phyloP scores from a whole-genome alignment of 2,888 invertebrate species.

The Dinocampus coccinellae region DNA sequence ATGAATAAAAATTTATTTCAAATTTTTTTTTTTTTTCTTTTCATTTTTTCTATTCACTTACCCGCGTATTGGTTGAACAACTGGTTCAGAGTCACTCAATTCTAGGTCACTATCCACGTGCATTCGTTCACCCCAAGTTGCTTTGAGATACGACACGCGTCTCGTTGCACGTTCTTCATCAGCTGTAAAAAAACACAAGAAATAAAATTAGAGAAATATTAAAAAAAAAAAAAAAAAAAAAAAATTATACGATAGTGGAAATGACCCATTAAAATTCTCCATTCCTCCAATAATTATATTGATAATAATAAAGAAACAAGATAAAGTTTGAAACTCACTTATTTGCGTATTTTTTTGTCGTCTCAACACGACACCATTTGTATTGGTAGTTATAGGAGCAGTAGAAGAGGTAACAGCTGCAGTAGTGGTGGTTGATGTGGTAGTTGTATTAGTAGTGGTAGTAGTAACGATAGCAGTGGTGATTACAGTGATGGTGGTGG shows the following conservation, averaged over 20 bases:
- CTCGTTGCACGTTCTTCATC: constrained; percentile 90
- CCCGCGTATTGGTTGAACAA: constrained; percentile 76
- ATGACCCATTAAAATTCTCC: neutral
- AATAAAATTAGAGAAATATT: constrained; percentile 1
- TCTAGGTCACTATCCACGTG: constrained; percentile 80
- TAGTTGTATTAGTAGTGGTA: too few species aligned
- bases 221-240: constrained; percentile 9
- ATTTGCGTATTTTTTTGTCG: constrained; percentile 63
- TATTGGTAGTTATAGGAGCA: constrained; percentile 48
- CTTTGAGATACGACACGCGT: constrained; percentile 94
- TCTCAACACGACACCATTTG: constrained; percentile 63
- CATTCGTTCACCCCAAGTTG: constrained; percentile 86
- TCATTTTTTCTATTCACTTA: constrained; percentile 63
- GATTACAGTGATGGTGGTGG: too few species aligned
- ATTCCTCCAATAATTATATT: neutral
- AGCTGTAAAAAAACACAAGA: constrained; percentile 68
- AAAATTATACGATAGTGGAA: neutral
- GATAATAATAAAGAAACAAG: constrained; percentile 14
- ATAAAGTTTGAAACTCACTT: constrained; percentile 55
- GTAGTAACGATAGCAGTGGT: too few species aligned
- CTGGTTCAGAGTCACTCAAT: constrained; percentile 74
- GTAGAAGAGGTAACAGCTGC: too few species aligned
- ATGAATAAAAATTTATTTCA: too few species aligned
- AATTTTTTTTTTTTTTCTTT: too few species aligned
- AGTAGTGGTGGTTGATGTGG: too few species aligned